phyloP scores from a whole-genome alignment of 2,113 vertebrate species.

The Passer montanus region DNA sequence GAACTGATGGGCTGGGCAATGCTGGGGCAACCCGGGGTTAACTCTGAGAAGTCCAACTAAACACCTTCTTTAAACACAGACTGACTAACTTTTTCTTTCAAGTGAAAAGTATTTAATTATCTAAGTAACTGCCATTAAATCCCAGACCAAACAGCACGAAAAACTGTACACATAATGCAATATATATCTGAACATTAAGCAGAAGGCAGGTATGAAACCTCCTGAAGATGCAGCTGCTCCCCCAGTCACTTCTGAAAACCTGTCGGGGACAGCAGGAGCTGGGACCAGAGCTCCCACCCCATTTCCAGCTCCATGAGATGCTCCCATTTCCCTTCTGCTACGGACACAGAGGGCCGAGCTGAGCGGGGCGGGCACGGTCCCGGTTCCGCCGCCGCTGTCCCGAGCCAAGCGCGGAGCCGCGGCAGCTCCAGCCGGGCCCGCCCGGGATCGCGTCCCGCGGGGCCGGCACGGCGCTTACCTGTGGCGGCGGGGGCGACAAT shows the following conservation, averaged over 20 bases:
- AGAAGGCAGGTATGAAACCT: not conserved
- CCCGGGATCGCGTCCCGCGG: not conserved
- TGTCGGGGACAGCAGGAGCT: too few relatives aligned
- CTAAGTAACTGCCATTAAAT: not conserved
- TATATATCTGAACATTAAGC: rapidly evolving
- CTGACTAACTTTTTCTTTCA: not conserved
- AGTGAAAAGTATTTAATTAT: not conserved
- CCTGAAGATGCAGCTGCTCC: not conserved
- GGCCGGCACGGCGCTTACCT: not conserved
- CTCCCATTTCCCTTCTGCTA: rapidly evolving
- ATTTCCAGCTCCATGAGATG: rapidly evolving
- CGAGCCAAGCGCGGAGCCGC: rapidly evolving
- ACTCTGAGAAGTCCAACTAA: not conserved
- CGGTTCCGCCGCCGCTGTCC: rapidly evolving
- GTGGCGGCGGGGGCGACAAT: not conserved
- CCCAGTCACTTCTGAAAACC: not conserved
- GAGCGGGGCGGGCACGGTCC: rapidly evolving
- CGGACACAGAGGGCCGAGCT: rapidly evolving
- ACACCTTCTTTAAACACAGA: not conserved
- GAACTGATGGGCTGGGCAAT: not conserved
- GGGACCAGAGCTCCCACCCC: too few relatives aligned
- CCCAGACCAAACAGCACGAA: not conserved
- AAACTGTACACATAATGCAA: rapidly evolving
- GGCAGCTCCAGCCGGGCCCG: not conserved
- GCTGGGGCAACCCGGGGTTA: not conserved